A percentile compares a stretch with the other conserved stretches of the same genome.
phyloP scores from a whole-genome alignment of 2,888 invertebrate genomes.

The Stegophylla sp. region DNA sequence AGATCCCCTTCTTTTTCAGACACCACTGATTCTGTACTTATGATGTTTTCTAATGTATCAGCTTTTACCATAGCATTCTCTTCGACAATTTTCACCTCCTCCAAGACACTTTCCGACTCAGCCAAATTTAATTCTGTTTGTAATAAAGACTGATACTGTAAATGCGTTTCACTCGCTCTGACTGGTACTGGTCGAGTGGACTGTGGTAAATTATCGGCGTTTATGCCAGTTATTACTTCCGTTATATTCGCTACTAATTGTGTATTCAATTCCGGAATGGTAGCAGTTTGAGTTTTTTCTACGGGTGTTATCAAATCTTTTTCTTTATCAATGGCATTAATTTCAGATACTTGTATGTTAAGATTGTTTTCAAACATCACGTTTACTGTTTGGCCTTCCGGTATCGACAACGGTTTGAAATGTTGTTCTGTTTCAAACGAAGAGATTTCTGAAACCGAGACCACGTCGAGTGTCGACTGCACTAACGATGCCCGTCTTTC shows the following conservation, averaged over 20 bases:
- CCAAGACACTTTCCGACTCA: conserved; percentile 63
- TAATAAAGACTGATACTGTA: conserved; percentile 64
- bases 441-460: conserved; percentile 66
- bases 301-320: conserved; percentile 13
- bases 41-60: conserved; percentile 67
- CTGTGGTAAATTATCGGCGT: conserved; percentile 63
- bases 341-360: conserved; percentile 60
- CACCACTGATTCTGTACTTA: conserved; percentile 68
- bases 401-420: conserved; percentile 63
- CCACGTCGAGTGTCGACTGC: conserved; percentile 61
- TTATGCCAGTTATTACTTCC: conserved; percentile 62
- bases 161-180: conserved; percentile 61
- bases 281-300: conserved; percentile 7
- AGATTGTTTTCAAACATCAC: conserved; percentile 62
- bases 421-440: conserved; percentile 69
- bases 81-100: conserved; percentile 60
- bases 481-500: conserved; percentile 14
- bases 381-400: conserved; percentile 61
- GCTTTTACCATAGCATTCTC: conserved; percentile 62
- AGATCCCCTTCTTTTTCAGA: conserved; percentile 64
- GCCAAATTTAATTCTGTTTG: conserved; percentile 63
- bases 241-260: conserved; percentile 62
- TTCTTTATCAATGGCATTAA: conserved; percentile 40
- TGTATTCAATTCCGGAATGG: conserved; percentile 61
- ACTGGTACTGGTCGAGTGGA: conserved; percentile 63